Conservation (phyloP, 2,113 vertebrate genomes). For the Nestor notabilis region DNA sequence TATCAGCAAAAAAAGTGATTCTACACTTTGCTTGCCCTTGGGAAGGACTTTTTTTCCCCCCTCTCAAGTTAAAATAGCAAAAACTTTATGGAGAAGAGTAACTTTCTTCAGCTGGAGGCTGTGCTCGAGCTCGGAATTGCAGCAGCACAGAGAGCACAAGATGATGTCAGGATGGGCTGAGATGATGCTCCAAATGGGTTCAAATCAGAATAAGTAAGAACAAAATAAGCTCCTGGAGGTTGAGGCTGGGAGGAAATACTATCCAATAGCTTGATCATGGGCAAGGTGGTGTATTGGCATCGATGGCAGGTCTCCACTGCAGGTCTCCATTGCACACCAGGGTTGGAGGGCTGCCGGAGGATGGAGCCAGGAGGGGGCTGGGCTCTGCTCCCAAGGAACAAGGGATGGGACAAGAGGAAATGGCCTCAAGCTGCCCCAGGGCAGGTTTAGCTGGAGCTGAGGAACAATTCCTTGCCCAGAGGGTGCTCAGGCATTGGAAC, state of each 20-base stretch:
- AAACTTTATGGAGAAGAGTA: not conserved
- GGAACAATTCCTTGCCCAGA: not conserved
- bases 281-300: not conserved
- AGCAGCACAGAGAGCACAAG: not conserved
- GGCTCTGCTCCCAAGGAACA: not conserved
- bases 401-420: not conserved
- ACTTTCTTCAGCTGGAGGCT: not conserved
- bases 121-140: rapidly evolving
- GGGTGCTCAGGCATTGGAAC: not conserved
- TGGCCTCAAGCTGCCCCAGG: not conserved
- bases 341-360: not conserved
- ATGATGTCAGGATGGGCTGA: rapidly evolving
- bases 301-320: not conserved
- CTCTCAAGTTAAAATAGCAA: not conserved
- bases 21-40: not conserved
- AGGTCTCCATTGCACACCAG: not conserved
- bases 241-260: not conserved
- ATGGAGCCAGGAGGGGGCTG: not conserved
- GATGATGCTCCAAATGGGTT: not conserved
- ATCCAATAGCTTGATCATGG: not conserved
- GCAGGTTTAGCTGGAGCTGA: not conserved
- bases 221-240: not conserved
- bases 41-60: not conserved
- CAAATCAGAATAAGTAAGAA: not conserved
- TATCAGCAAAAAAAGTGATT: conserved; percentile 2